Evolutionary conservation across 2,113 vertebrate species (phyloP).

Genomic region (Choloepus hoffmanni): DNA sequence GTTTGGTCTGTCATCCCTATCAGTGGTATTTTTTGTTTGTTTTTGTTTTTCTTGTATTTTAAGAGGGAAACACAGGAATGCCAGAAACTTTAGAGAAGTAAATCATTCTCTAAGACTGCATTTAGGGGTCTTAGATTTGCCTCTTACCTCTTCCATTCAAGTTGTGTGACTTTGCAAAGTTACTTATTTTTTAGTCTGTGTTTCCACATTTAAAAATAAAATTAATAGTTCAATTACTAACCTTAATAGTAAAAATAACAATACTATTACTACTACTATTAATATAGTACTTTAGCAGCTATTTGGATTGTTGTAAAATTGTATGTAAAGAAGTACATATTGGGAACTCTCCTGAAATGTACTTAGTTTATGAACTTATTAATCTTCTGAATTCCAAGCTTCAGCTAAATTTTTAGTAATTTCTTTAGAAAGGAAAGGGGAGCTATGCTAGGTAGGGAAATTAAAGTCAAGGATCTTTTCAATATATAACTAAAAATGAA

Average conservation of each 20-base stretch:
- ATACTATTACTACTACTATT: background rate
- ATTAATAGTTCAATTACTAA: background rate
- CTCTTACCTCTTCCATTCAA: background rate
- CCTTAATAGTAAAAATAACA: background rate
- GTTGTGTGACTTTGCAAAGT: background rate
- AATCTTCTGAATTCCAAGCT: background rate
- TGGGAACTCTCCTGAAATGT: background rate
- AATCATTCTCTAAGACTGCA: background rate
- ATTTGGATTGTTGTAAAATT: background rate
- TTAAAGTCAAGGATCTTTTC: background rate
- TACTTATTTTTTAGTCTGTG: background rate
- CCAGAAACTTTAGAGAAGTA: background rate
- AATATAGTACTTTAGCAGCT: background rate
- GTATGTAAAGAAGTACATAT: background rate
- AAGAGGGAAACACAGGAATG: background rate
- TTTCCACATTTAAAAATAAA: background rate
- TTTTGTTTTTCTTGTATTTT: background rate
- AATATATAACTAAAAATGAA: constrained; percentile 37
- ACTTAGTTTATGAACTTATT: background rate
- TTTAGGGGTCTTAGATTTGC: background rate
- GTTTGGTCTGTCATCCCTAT: background rate
- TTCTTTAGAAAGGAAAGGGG: background rate
- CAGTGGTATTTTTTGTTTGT: background rate
- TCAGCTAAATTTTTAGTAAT: background rate
- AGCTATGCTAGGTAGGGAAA: background rate